Base-by-base conservation (phyloP, 2,888 invertebrate genomes). In the Drosophila mimetica region DNA sequence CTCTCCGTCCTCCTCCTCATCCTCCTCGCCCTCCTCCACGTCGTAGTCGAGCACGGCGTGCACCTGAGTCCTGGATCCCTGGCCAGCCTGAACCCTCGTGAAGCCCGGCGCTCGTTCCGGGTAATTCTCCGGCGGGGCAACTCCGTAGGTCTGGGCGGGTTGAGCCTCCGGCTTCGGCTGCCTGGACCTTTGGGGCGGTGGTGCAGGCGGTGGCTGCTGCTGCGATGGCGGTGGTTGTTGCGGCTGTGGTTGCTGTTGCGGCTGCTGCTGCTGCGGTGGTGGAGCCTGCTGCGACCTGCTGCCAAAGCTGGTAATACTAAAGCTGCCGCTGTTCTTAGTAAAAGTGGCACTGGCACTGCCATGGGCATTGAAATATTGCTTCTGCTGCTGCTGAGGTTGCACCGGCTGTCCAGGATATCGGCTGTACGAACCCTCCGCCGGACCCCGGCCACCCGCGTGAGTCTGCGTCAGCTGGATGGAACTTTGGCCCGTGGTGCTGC, bases 21-120 rank as follows among this genome's bases (percentile, higher is more conserved):
- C 89, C 52, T 91, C 88, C 20, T 91, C 92, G 32, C 89, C 91
- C 53, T 91, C 91, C 64, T 92, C 92, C 16, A 89, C 89, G 71
- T 92, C 92, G 53, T 92, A 92, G 64, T 92, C 92, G 37, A 92
- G 80, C 5, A 92, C 91, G 4, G 92, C 92, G 71, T 92, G 92
- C 44, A 92, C 92, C 60, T 92, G 91, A 67, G 93, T 82, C 92
- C 94, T 65, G 92, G 92, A 88, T 1, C 93, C 93, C 20, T 92
- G 91, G 1, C 93, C 92, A 1, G 93, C 92, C 71, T 94, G 93
- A 42, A 95, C 95, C 82, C 94, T 93, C 13, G 95, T 95, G 87
- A 94, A 95, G 5, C 94, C 94, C 3, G 94, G 93, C 32, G 94
- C 94, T 71, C 93, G 92, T 58, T 93, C 93, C 1, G 93, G 93